Evolutionary conservation across 2,797 vertebrate genomes (phyloP), one percentile per base, ranked within the genome.

Genomic region (Mormyrus proboscirostris): DNA sequence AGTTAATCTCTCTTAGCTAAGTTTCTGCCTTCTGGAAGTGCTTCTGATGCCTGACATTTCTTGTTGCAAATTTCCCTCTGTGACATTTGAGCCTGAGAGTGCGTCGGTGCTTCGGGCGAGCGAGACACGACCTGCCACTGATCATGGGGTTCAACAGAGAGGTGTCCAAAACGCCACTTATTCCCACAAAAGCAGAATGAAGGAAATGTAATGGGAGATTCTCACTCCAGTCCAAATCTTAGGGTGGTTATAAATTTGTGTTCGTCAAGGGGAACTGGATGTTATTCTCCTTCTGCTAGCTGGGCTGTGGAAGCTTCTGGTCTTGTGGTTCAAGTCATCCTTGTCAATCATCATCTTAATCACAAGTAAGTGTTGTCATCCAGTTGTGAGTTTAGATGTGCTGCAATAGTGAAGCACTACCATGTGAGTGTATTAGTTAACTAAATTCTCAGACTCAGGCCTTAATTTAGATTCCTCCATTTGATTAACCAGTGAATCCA

Each of bases 241-340:
- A 95, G 92, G 93, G 91, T 92, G 91, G 92, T 93, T 93, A 92
- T 91, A 94, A 94, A 95, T 95, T 93, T 95, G 65, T 44, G 62
- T 85, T 82, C 33, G 14, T 87, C 59, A 89, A 93, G 91, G 90
- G 93, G 94, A 94, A 94, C 92, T 91, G 2, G 76, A 82, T 94
- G 95, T 95, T 95, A 94, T 95, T 94, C 94, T 93, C 62, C 55
- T 69, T 86, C 90, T 90, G 88, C 89, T 85, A 22, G 93, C 90
- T 92, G 88, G 89, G 91, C 89, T 89, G 91, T 89, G 92, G 93
- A 93, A 87, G 91, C 89, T 91, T 91, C 19, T 90, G 92, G 93
- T 94, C 91, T 93, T 93, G 91, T 57, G n/a, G 84, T 90, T 86
- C 33, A 41, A 76, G 90, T 94, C 91, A 92, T 94, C 94, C 93